These are phyloP conservation scores for Phytoseiulus persimilis DNA, from an alignment of 2,888 invertebrate species.

Conservation along the genomic window DNA sequence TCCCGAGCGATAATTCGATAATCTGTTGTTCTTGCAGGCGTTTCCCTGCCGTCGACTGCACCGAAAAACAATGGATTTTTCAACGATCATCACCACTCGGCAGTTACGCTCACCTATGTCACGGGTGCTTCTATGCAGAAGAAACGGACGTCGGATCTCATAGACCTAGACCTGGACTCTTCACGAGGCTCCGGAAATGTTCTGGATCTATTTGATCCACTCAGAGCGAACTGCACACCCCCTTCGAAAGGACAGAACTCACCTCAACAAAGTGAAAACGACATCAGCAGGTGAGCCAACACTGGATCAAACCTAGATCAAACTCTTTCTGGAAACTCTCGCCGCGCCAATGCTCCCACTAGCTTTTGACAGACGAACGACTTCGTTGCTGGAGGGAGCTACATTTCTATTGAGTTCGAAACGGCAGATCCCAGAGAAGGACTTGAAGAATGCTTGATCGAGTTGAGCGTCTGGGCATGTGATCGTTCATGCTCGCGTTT, in stretches of 20 bases:
- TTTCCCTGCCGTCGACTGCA: not conserved
- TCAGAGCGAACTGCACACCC: not conserved
- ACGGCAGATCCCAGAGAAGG: not conserved
- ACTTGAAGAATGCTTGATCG: not conserved
- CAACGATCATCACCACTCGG: not conserved
- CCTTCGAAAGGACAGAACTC: not conserved
- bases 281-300: not conserved
- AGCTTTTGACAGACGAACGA: not conserved
- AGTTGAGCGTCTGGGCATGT: not conserved
- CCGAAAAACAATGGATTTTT: not conserved
- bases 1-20: not conserved
- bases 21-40: not conserved
- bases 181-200: slow-evolving; percentile 12
- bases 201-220: slow-evolving; percentile 31
- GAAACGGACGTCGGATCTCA: slow-evolving; percentile 24
- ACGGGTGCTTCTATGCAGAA: not conserved
- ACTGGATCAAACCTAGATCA: not conserved
- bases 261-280: not conserved
- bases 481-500: not conserved
- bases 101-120: not conserved
- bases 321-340: slow-evolving; percentile 5
- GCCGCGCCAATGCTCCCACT: not conserved
- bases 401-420: not conserved
- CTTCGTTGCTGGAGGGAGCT: not conserved
- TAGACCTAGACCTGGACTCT: slow-evolving; percentile 36